Evolutionary conservation across 2,113 vertebrate genomes (phyloP).

Genomic region (Amazona guildingii): DNA sequence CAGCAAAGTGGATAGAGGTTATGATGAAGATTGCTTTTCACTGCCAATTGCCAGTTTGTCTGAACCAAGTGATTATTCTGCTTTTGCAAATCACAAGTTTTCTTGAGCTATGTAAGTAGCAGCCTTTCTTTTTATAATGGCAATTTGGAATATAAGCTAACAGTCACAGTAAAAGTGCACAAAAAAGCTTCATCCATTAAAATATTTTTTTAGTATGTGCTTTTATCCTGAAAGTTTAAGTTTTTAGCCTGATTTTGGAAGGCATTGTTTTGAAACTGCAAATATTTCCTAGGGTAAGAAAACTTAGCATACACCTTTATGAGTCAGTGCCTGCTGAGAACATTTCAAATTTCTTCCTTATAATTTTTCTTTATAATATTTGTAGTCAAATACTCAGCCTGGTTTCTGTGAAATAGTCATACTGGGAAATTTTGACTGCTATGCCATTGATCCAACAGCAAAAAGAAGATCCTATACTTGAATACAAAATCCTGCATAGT

Average conservation of each 20-base stretch:
- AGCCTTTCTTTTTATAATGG: background rate
- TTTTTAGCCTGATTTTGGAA: background rate
- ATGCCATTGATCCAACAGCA: background rate
- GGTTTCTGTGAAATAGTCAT: background rate
- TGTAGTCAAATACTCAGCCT: background rate
- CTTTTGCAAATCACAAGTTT: background rate
- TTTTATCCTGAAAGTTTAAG: background rate
- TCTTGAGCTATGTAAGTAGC: background rate
- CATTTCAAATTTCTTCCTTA: background rate
- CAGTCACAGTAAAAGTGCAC: background rate
- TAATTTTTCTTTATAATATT: background rate
- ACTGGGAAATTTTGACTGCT: background rate
- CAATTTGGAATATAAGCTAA: background rate
- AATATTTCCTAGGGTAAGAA: background rate
- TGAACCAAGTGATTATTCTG: background rate
- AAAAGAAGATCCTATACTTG: background rate
- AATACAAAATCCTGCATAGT: background rate
- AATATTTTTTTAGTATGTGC: fast-evolving
- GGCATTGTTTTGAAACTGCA: background rate
- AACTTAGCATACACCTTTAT: background rate
- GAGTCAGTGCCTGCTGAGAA: background rate
- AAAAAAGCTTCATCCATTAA: background rate
- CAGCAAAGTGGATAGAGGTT: background rate
- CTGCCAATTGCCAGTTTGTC: background rate
- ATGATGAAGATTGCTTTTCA: background rate